Percentiles rank a stretch among this genome's conserved stretches.
These are phyloP conservation scores for Chloropsis cyanopogon DNA, from an alignment of 2,113 vertebrate genomes.

Conservation along the genomic window DNA sequence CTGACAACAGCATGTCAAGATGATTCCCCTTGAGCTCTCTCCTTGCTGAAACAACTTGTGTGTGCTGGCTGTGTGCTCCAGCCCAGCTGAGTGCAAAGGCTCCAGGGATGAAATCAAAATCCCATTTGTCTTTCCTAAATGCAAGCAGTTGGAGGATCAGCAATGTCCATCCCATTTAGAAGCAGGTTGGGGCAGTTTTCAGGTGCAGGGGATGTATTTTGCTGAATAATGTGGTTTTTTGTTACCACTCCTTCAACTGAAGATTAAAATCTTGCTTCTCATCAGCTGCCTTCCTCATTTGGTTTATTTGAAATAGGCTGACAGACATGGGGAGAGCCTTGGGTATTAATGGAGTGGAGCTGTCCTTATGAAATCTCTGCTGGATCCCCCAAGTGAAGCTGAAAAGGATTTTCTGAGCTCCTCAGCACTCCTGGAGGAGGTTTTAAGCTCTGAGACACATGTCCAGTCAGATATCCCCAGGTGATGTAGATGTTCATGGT, in stretches of 20 bases:
- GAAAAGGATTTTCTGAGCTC: neutral
- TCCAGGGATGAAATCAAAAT: neutral
- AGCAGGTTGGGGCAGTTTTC: neutral
- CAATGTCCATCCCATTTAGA: neutral
- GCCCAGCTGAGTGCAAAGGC: neutral
- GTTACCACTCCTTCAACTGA: neutral
- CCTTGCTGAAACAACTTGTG: neutral
- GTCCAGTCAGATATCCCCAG: neutral
- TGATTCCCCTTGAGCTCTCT: neutral
- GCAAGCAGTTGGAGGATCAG: neutral
- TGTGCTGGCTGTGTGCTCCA: neutral
- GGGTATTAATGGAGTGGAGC: neutral
- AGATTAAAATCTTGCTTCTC: constrained; percentile 15
- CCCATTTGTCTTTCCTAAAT: neutral
- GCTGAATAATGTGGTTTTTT: neutral
- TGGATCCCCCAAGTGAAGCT: neutral
- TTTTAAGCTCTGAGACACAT: neutral
- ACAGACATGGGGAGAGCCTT: neutral
- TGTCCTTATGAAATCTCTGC: neutral
- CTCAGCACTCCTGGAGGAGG: neutral
- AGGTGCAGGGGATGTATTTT: neutral
- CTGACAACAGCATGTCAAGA: neutral
- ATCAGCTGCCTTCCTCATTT: neutral
- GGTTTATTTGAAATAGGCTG: neutral
- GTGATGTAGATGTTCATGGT: neutral